phyloP scores from a whole-genome alignment of 2,797 vertebrate genomes.

The Rousettus madagascariensis region DNA sequence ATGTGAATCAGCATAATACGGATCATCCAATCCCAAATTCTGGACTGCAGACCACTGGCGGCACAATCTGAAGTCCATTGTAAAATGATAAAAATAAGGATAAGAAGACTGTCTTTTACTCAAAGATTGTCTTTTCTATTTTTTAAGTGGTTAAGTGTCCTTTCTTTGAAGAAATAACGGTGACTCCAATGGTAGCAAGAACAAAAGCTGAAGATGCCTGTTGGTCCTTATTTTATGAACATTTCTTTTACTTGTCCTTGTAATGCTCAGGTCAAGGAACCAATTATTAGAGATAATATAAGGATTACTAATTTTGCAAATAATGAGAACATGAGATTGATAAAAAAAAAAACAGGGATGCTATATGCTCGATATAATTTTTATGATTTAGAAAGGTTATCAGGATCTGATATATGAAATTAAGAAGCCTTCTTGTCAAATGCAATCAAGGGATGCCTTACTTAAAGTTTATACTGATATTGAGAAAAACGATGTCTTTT shows the following conservation, averaged over 20 bases:
- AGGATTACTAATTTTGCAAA: neutral
- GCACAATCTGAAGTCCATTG: neutral
- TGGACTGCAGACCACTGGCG: neutral
- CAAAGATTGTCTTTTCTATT: neutral
- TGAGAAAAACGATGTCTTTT: neutral
- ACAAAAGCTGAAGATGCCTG: neutral
- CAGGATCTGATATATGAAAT: neutral
- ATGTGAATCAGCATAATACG: neutral
- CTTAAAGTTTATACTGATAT: neutral
- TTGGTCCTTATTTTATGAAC: neutral
- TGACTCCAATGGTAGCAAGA: neutral
- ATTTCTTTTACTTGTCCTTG: neutral
- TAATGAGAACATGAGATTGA: neutral
- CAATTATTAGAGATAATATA: neutral
- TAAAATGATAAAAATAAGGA: neutral
- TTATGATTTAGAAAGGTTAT: constrained; percentile 11
- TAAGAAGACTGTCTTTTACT: neutral
- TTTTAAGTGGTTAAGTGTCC: neutral
- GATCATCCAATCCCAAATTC: neutral
- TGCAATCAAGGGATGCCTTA: neutral
- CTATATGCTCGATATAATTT: neutral
- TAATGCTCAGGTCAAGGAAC: neutral
- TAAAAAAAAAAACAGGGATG: neutral
- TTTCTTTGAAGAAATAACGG: neutral
- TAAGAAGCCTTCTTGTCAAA: constrained; percentile 13